Base-by-base conservation (phyloP, 1,140 invertebrate species). In the Formica exsecta region DNA sequence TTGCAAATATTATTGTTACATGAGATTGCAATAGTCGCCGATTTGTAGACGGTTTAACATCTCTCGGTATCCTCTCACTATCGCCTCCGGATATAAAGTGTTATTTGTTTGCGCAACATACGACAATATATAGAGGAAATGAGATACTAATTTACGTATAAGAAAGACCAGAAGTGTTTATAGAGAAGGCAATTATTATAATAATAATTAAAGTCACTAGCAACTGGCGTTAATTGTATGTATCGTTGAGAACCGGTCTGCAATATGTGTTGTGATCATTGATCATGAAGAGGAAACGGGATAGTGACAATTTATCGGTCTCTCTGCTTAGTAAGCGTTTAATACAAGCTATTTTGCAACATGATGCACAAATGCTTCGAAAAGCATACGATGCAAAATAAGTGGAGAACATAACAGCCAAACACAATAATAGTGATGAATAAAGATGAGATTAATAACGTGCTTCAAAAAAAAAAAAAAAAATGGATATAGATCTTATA, bases 221-320 rank as follows among this genome's bases (percentile, higher is more conserved):
- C 36, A 19, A 73, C 38, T 61, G 79, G 57, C 29, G 41, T 73
- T 83, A 83, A 83, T 61, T 62, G 38, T n/a, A 32, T 22, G 38
- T 83, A 74, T 83, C 41, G 51, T 9, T 68, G 41, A 36, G 25
- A 83, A 83, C 79, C 68, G 79, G 79, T 83, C 61, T 29, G 38
- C 19, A 16, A 61, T 38, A 25, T 51, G n/a, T 29, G 29, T 79
- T 51, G 19, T 57, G 66, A 80, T 29, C 22, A 41, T 61, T 54
- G 66, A 83, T 83, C 68, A 48, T 25, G 38, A 83, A 74, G 19
- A 83, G 25, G 79, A 61, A 83, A 83, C n/a, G 5, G 19, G n/a
- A 36, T n/a, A 74, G 13, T 61, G 79, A 44, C 32, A 5, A 70
- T 74, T 73, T 81, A 81, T 81, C 66, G 38, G 36, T 59, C n/a